Evolutionary conservation across 2,888 invertebrate genomes (phyloP).

Genomic region (Argyra leucocephala): DNA sequence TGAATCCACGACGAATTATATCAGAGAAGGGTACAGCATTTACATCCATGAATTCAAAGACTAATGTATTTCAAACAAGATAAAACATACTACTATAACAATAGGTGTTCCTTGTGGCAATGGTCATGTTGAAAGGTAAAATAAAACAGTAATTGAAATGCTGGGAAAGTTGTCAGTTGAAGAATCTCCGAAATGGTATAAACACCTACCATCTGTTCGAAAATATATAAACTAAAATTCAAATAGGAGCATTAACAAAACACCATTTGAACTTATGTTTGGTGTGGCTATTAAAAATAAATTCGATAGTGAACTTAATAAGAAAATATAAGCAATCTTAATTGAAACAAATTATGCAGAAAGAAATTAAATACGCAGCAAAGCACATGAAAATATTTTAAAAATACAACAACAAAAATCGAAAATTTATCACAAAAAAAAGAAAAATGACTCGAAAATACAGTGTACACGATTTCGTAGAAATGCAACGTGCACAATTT

Average conservation of each 20-base stretch:
- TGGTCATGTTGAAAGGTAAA: conserved; percentile 34
- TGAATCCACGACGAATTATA: background rate
- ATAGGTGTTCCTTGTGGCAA: conserved; percentile 33
- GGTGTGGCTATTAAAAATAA: conserved; percentile 25
- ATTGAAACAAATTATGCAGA: background rate
- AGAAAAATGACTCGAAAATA: conserved; percentile 17
- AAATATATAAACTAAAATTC: conserved; percentile 22
- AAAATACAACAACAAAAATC: conserved; percentile 19
- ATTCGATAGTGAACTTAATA: too few relatives aligned
- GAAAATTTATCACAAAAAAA: conserved; percentile 14
- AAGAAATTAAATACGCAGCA: conserved; percentile 12
- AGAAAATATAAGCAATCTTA: too few relatives aligned
- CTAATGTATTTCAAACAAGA: background rate
- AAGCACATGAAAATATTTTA: conserved; percentile 14
- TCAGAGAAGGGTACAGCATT: background rate
- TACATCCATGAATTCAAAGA: background rate
- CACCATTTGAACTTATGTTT: conserved; percentile 27
- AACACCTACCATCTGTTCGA: conserved; percentile 23
- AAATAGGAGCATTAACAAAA: conserved; percentile 17
- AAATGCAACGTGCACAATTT: conserved; percentile 18
- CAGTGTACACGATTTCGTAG: conserved; percentile 15
- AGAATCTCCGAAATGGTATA: conserved; percentile 31
- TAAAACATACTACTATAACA: background rate
- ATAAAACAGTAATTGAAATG: conserved; percentile 30
- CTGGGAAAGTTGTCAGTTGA: conserved; percentile 33